Evolutionary conservation across 2,113 vertebrate species (phyloP).

Genomic region (Agapornis roseicollis): DNA sequence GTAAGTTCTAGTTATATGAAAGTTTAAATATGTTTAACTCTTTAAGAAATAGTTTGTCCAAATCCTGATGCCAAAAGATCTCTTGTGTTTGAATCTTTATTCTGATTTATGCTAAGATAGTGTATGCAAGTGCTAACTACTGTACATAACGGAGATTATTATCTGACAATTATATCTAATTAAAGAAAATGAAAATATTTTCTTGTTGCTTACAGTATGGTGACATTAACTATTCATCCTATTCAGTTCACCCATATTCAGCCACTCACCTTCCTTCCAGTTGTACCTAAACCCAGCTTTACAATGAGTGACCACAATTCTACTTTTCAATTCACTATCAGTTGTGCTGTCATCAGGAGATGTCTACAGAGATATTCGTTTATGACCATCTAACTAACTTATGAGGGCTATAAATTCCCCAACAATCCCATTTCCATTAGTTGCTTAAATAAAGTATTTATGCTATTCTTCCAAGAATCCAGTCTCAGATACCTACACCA

Average conservation of each 20-base stretch:
- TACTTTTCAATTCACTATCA: background rate
- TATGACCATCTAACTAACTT: background rate
- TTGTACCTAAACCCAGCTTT: background rate
- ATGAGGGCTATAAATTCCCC: background rate
- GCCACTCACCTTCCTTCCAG: background rate
- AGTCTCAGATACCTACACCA: background rate
- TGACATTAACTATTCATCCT: background rate
- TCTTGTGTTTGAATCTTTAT: background rate
- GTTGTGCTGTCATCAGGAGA: background rate
- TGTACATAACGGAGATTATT: background rate
- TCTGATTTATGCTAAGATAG: background rate
- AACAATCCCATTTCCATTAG: background rate
- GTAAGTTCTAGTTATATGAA: background rate
- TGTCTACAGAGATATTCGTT: background rate
- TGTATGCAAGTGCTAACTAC: background rate
- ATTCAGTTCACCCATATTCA: background rate
- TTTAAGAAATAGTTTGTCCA: background rate
- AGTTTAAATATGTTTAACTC: accelerated
- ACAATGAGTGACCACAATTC: background rate
- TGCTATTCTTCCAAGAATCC: background rate
- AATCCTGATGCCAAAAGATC: background rate
- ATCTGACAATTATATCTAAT: background rate
- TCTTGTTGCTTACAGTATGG: background rate
- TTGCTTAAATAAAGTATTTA: background rate
- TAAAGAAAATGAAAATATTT: background rate